Percentiles rank a stretch among this genome's conserved stretches.
phyloP scores from a whole-genome alignment of 2,113 vertebrate species.

The Onychostruthus taczanowskii region DNA sequence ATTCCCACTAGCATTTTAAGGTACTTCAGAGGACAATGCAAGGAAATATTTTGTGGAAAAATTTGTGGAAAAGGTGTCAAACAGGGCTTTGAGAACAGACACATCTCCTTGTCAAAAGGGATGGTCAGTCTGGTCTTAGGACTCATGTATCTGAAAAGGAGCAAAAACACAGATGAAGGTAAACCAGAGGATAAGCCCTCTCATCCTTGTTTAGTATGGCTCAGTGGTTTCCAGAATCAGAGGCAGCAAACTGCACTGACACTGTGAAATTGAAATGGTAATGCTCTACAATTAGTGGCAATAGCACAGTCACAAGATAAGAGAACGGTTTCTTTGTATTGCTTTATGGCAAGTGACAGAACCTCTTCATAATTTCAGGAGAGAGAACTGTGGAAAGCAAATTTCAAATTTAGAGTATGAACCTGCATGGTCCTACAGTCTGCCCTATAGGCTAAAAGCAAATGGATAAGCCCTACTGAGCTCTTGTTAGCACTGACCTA shows the following conservation, averaged over 20 bases:
- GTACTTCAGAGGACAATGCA: background rate
- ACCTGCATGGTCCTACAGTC: background rate
- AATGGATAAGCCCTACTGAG: background rate
- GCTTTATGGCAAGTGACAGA: background rate
- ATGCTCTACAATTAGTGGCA: background rate
- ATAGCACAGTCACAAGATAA: background rate
- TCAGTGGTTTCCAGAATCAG: background rate
- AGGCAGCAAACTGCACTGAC: background rate
- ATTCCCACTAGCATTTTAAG: background rate
- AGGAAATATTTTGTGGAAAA: background rate
- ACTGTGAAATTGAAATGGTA: background rate
- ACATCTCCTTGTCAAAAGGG: background rate
- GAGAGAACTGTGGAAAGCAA: background rate
- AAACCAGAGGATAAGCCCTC: background rate
- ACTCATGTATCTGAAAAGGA: background rate
- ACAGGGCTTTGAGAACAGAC: background rate
- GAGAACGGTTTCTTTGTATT: background rate
- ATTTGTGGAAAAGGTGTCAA: background rate
- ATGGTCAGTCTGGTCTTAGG: background rate
- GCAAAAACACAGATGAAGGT: background rate
- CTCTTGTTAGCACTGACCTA: background rate
- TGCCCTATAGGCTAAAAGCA: background rate
- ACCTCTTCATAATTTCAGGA: background rate
- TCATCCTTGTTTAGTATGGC: background rate
- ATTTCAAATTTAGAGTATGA: background rate